Evolutionary conservation across 2,113 vertebrate genomes (phyloP), one percentile per base, ranked within the genome.

Genomic region (Spea multiplicata): DNA sequence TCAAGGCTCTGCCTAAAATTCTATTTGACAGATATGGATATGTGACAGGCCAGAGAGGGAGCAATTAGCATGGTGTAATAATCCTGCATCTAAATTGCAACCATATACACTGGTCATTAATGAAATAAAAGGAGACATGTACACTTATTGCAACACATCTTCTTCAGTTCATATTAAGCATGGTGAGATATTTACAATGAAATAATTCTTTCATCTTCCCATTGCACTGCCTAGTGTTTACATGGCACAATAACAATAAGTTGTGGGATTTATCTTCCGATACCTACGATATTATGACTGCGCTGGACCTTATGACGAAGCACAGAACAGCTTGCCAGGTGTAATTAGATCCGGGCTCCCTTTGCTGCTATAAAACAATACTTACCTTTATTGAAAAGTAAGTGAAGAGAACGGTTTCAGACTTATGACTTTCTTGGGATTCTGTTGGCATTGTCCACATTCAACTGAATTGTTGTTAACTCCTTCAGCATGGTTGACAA

Each of bases 301-400:
- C 62, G 13, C 16, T 77, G 55, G 70, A 77, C 67, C 66, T 61
- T 57, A 67, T 71, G 75, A 71, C 66, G 6, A 53, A 77, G 16
- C 14, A 50, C 65, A 67, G 55, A 74, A n/a, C n/a, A 59, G 64
- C 8, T 65, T 76, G 74, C 74, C 74, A 76, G 74, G 49, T 76
- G 74, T 76, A 76, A 76, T 76, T 76, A 66, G 74, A 76, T 76
- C 64, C 14, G 44, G 74, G 57, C 16, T 69, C 74, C 74, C 74
- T 59, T 76, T 61, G 74, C 74, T 69, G 66, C 74, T 47, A 76
- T 76, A 76, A 76, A 76, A 69, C 74, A 76, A 76, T 76, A 76
- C 74, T 76, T 76, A 76, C 74, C 74, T 76, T 76, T 76, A 76
- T 76, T 76, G 74, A 76, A 76, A 76, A 76, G 65, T 76, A 76